These are phyloP conservation scores for Euzetes globulus DNA, from an alignment of 2,888 invertebrate genomes.

Conservation along the genomic window DNA sequence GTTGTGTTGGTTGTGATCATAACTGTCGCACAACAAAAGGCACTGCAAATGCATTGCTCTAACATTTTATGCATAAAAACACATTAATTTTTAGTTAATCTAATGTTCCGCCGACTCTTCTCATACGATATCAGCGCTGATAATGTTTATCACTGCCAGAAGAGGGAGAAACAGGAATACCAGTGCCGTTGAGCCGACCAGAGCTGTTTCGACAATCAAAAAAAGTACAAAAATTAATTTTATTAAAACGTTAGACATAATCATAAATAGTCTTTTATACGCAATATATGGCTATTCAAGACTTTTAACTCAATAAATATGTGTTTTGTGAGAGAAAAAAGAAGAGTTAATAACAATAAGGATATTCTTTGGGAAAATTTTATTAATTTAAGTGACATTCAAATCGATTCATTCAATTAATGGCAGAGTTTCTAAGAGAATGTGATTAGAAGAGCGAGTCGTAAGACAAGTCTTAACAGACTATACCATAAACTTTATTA, in stretches of 20 bases:
- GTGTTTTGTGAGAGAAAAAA: neutral
- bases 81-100: constrained; percentile 4
- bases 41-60: neutral
- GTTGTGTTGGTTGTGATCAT: neutral
- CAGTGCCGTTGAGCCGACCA: neutral
- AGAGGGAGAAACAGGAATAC: constrained; percentile 15
- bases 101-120: neutral
- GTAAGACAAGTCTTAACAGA: neutral
- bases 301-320: neutral
- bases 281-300: too few relatives aligned
- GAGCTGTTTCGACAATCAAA: neutral
- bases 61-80: constrained; percentile 19
- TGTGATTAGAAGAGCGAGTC: neutral
- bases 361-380: neutral
- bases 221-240: neutral
- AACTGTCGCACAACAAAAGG: constrained; percentile 5
- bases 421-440: neutral
- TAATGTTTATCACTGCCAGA: constrained; percentile 18
- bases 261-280: too few relatives aligned
- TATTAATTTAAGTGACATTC: neutral
- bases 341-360: neutral
- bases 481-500: constrained; percentile 17
- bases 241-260: neutral
- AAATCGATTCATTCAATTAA: neutral
- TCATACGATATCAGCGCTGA: neutral